Conservation (phyloP, 2,797 vertebrate genomes). For the Uromys caudimaculatus region DNA sequence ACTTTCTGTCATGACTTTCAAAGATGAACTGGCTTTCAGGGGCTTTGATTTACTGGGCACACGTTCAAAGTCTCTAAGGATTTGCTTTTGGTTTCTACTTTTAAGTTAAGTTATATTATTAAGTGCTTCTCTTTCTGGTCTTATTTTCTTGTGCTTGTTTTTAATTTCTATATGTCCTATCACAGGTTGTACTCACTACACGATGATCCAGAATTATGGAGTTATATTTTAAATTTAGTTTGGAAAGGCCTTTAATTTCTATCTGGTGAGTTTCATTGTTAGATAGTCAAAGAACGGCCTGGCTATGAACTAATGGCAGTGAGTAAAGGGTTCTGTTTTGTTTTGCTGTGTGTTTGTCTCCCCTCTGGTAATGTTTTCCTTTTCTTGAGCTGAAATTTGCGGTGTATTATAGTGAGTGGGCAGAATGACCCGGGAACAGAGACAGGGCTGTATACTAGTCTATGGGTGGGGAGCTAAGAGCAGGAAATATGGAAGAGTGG, state of each 20-base stretch:
- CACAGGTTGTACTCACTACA: neutral
- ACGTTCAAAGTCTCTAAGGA: neutral
- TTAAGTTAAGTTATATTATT: neutral
- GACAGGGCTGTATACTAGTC: neutral
- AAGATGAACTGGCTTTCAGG: neutral
- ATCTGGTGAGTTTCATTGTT: neutral
- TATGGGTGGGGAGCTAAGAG: neutral
- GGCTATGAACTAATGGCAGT: neutral
- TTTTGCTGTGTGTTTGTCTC: neutral
- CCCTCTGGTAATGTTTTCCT: neutral
- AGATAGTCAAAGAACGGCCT: neutral
- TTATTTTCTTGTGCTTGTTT: neutral
- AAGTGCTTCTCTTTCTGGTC: neutral
- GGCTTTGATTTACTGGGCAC: slow-evolving; percentile 1
- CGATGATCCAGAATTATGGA: neutral
- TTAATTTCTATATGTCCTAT: neutral
- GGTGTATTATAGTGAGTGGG: neutral
- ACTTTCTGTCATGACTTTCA: slow-evolving; percentile 3
- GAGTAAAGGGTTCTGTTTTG: neutral
- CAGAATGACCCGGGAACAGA: neutral
- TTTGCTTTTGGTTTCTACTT: neutral
- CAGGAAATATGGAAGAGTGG: neutral
- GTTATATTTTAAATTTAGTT: neutral
- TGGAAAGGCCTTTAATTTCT: neutral
- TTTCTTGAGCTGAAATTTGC: neutral